Evolutionary conservation across 1,140 invertebrate genomes (phyloP), one percentile per base, ranked within the genome.

Genomic region (Bombus superbus): DNA sequence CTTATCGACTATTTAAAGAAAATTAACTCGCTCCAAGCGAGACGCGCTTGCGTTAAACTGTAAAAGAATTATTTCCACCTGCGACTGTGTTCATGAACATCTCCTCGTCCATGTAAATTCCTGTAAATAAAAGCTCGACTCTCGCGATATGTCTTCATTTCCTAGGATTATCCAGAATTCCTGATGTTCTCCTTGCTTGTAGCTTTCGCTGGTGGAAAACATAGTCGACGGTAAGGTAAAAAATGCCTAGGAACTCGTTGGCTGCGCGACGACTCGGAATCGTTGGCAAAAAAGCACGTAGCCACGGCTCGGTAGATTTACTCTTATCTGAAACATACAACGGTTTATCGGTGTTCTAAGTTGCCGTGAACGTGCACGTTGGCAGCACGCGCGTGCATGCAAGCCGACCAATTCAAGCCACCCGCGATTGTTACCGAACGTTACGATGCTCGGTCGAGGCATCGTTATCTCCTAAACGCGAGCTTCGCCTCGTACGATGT

Each of bases 381-480:
- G 53, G 69, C 53, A 59, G 74, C 83, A 78, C 83, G 87, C 75
- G 73, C 77, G 53, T 68, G 47, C 22, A 88, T 47, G 71, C 40
- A 42, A 32, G 5, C 28, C n/a, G 57, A 32, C 57, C 79, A 57
- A 85, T 89, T 89, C 88, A 86, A 62, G 59, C 84, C 88, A 89
- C 85, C 88, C 88, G 79, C 80, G 71, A 89, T 86, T 86, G 88
- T 89, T 85, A 47, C 81, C 42, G 79, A 77, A 57, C 72, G 73
- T 68, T 81, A 86, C 81, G 82, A 83, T 72, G 57, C 38, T n/a
- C 79, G 40, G 59, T 25, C 74, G 47, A 83, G 68, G 68, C 42
- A 32, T 77, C 57, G 88, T 89, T 89, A 86, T 88, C 88, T 83
- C 0, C 40, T 62, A 59, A 82, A 89, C 71, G 47, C 79, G 71